Conservation (phyloP, 2,888 invertebrate genomes). For the Volucella zonaria region DNA sequence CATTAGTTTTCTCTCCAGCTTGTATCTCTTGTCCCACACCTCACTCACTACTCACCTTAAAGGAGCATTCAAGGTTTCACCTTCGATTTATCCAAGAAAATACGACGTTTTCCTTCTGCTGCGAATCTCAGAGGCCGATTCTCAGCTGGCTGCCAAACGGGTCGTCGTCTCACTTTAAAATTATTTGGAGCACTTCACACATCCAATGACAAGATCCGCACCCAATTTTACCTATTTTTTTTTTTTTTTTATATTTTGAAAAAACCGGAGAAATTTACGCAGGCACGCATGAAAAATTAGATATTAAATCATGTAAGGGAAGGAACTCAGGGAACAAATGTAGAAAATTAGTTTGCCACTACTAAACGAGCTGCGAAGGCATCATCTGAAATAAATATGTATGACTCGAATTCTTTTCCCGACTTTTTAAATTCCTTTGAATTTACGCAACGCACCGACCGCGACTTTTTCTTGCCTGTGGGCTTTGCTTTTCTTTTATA, state of each 20-base stretch:
- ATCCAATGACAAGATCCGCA: slow-evolving; percentile 53
- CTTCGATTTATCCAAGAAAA: slow-evolving; percentile 45
- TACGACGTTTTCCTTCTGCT: neutral
- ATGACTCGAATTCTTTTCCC: slow-evolving; percentile 15
- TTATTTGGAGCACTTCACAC: slow-evolving; percentile 31
- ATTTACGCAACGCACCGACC: slow-evolving; percentile 44
- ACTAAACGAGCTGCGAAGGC: slow-evolving; percentile 7
- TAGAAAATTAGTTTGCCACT: slow-evolving; percentile 25
- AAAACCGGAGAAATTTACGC: neutral
- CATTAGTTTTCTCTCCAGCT: slow-evolving; percentile 24
- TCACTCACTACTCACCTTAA: slow-evolving; percentile 54
- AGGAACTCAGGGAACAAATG: slow-evolving; percentile 1
- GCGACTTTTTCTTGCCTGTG: slow-evolving; percentile 26
- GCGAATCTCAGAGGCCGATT: slow-evolving; percentile 13
- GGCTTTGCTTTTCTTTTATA: slow-evolving; percentile 23
- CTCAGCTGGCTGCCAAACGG: slow-evolving; percentile 37
- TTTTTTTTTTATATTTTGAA: slow-evolving; percentile 45
- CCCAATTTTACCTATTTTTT: slow-evolving; percentile 67
- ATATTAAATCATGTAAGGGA: slow-evolving; percentile 7
- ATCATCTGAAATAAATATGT: slow-evolving; percentile 43
- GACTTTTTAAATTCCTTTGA: slow-evolving; percentile 30
- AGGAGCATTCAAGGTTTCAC: slow-evolving; percentile 62
- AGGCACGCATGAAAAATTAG: slow-evolving; percentile 53
- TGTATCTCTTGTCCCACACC: neutral
- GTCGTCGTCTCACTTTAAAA: slow-evolving; percentile 28